phyloP scores from a whole-genome alignment of 2,888 invertebrate genomes.

The Clostera curtula region DNA sequence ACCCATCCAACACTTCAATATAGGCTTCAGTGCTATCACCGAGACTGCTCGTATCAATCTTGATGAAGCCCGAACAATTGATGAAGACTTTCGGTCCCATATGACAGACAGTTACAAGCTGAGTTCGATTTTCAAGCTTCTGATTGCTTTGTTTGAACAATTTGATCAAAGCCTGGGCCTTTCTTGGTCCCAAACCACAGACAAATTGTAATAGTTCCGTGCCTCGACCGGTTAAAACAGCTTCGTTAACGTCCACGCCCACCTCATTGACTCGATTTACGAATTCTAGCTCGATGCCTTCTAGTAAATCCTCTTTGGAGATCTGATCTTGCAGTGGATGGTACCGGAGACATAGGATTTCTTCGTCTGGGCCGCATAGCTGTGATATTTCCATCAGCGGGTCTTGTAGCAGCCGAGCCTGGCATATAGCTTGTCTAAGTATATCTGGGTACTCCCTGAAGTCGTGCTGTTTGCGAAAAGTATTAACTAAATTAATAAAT shows the following conservation, averaged over 20 bases:
- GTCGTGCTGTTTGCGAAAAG: constrained; percentile 74
- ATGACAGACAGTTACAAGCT: constrained; percentile 95
- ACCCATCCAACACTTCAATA: constrained; percentile 96
- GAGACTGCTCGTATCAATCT: constrained; percentile 96
- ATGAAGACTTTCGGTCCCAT: constrained; percentile 99
- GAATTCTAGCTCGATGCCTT: constrained; percentile 90
- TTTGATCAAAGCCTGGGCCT: constrained; percentile 90
- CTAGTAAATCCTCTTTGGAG: constrained; percentile 88
- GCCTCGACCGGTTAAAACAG: constrained; percentile 91
- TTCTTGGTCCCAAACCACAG: constrained; percentile 96
- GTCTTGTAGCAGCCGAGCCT: constrained; percentile 95
- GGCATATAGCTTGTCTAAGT: constrained; percentile 92
- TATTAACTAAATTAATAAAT: no score
- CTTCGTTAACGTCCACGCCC: constrained; percentile 96
- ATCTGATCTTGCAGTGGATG: constrained; percentile 90
- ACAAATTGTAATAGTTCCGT: constrained; percentile 95
- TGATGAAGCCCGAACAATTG: constrained; percentile 99
- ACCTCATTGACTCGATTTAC: constrained; percentile 98
- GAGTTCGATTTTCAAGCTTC: constrained; percentile 94
- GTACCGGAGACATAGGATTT: constrained; percentile 94
- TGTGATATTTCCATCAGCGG: constrained; percentile 97
- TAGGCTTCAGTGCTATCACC: constrained; percentile 97
- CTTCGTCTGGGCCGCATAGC: constrained; percentile 96
- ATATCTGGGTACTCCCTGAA: constrained; percentile 95
- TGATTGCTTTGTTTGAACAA: constrained; percentile 93